phyloP scores from a whole-genome alignment of 2,797 vertebrate genomes.

The Crocodylus rhombifer region DNA sequence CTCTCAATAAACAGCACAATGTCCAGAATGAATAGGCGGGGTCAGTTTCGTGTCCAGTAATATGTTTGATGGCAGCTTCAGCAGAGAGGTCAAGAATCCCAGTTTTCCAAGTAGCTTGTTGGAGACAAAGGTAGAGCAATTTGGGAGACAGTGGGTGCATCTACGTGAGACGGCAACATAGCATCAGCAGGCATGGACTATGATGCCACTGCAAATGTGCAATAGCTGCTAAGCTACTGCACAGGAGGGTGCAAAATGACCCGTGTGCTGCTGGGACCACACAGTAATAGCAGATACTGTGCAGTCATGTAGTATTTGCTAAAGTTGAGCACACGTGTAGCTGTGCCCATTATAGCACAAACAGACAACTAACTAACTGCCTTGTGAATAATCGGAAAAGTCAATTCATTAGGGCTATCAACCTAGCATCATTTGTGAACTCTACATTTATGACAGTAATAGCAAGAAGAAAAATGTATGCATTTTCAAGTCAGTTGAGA shows the following conservation, averaged over 20 bases:
- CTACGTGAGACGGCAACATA: too few species aligned
- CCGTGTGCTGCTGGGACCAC: too few species aligned
- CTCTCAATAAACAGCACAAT: background rate
- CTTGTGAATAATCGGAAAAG: background rate
- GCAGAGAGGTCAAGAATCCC: background rate
- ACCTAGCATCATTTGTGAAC: background rate
- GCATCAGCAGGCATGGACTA: too few species aligned
- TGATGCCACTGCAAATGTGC: too few species aligned
- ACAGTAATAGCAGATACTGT: too few species aligned
- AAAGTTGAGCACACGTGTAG: too few species aligned
- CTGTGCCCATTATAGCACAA: too few species aligned
- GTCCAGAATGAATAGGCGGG: background rate
- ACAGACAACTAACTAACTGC: background rate
- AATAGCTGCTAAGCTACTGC: too few species aligned
- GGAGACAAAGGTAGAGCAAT: background rate
- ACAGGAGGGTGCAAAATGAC: too few species aligned
- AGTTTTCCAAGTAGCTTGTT: background rate
- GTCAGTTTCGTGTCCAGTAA: background rate
- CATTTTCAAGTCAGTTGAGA: background rate
- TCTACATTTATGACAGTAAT: background rate
- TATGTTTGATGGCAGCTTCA: too few species aligned
- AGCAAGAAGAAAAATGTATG: background rate
- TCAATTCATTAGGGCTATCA: background rate
- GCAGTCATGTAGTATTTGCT: too few species aligned
- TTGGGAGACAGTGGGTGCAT: background rate